Percentiles rank a stretch among this genome's conserved stretches.
Conservation (phyloP, 2,113 vertebrate species). For the Mormoops blainvillei region DNA sequence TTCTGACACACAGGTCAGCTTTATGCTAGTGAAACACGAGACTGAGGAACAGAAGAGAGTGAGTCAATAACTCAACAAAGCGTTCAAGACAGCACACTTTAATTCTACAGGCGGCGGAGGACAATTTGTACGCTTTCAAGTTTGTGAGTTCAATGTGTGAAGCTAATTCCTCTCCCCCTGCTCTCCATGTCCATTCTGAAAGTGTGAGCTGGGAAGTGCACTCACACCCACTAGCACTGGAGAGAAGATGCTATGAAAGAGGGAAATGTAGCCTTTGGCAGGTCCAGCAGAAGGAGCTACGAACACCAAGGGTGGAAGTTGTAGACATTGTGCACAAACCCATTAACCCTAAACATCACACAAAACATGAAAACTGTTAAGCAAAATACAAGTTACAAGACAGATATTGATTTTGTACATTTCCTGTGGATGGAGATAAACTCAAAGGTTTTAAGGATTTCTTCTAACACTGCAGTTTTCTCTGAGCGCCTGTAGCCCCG, state of each 20-base stretch:
- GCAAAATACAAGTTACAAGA: not conserved
- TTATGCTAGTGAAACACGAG: not conserved
- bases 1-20: not conserved
- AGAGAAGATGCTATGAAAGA: not conserved
- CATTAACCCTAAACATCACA: not conserved
- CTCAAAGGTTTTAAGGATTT: not conserved
- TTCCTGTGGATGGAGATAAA: not conserved
- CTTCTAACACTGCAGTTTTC: not conserved
- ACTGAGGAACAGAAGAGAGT: not conserved
- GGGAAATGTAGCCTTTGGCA: not conserved
- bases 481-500: not conserved
- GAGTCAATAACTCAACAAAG: constrained; percentile 30
- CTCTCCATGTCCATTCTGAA: not conserved
- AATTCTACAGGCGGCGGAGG: not conserved
- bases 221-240: not conserved
- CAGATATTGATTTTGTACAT: not conserved
- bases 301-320: fast-evolving
- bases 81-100: not conserved
- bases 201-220: not conserved
- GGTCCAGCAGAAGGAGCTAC: fast-evolving
- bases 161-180: not conserved
- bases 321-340: not conserved
- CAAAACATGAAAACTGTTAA: not conserved
- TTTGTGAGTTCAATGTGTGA: not conserved
- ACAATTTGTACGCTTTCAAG: not conserved